These are phyloP conservation scores for Epistrophe eligans DNA, from an alignment of 2,888 invertebrate species.

Conservation along the genomic window DNA sequence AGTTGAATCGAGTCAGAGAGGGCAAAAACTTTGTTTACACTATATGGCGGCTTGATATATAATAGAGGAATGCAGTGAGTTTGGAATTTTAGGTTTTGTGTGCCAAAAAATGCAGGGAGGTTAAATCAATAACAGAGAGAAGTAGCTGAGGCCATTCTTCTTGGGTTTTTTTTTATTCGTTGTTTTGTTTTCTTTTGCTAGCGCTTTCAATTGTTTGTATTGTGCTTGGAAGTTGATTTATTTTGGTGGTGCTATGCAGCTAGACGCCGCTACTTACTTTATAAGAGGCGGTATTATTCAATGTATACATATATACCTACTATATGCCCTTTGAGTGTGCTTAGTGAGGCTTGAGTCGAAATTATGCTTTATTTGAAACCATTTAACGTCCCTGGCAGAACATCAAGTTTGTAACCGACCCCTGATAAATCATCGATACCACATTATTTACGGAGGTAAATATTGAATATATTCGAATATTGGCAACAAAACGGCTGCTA, in stretches of 20 bases:
- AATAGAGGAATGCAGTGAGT: constrained; percentile 44
- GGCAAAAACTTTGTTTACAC: constrained; percentile 63
- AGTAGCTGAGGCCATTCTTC: constrained; percentile 29
- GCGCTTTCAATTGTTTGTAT: constrained; percentile 36
- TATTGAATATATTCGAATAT: constrained; percentile 65
- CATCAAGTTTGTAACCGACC: constrained; percentile 26
- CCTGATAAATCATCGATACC: constrained; percentile 62
- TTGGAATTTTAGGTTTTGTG: constrained; percentile 20
- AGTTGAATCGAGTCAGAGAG: constrained; percentile 13
- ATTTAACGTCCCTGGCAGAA: constrained; percentile 54
- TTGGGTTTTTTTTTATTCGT: not conserved
- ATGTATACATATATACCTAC: not conserved
- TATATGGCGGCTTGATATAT: constrained; percentile 12
- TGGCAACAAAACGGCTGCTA: constrained; percentile 37
- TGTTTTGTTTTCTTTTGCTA: constrained; percentile 10
- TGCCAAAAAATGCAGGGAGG: constrained; percentile 57
- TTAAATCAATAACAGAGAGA: constrained; percentile 62
- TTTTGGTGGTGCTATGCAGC: constrained; percentile 52
- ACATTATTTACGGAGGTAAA: constrained; percentile 65
- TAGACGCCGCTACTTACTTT: constrained; percentile 41
- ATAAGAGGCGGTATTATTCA: constrained; percentile 6
- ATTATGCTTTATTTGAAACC: constrained; percentile 58
- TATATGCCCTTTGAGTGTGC: constrained; percentile 40
- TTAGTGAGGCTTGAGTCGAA: constrained; percentile 52
- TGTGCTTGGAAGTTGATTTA: constrained; percentile 66